Percentiles rank a stretch among this genome's conserved stretches.
phyloP scores from a whole-genome alignment of 2,888 invertebrate genomes.

The Dyspetes luteomarginatus region DNA sequence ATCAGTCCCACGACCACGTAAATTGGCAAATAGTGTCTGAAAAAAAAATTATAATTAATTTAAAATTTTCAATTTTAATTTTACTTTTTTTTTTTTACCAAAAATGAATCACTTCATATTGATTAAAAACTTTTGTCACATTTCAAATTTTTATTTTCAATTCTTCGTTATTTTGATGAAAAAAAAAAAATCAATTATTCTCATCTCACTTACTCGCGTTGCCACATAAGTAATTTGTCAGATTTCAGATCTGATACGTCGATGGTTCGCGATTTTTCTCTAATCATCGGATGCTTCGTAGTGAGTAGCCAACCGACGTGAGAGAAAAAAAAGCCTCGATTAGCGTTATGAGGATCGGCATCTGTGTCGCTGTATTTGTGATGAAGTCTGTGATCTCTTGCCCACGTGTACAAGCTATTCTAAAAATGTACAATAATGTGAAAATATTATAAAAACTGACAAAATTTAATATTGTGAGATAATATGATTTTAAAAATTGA shows the following conservation, averaged over 20 bases:
- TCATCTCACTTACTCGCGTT: constrained; percentile 90
- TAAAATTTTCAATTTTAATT: neutral
- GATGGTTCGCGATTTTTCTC: constrained; percentile 87
- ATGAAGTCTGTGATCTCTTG: constrained; percentile 92
- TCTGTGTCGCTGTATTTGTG: constrained; percentile 91
- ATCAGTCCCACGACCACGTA: constrained; percentile 86
- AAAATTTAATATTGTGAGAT: too few relatives aligned
- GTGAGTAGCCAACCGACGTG: constrained; percentile 94
- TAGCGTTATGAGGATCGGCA: constrained; percentile 92
- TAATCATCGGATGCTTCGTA: constrained; percentile 91
- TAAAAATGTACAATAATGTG: constrained; percentile 84
- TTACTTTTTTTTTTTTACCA: constrained; percentile 11
- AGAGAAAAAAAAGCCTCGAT: constrained; percentile 93
- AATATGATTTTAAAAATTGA: constrained; percentile 4
- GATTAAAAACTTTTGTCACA: too few relatives aligned
- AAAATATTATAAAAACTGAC: constrained; percentile 80
- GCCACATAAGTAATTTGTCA: constrained; percentile 90
- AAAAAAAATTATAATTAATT: constrained; percentile 74
- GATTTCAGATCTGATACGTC: constrained; percentile 91
- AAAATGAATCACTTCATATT: neutral
- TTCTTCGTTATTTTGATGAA: too few relatives aligned
- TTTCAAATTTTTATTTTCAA: too few relatives aligned
- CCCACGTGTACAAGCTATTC: constrained; percentile 91
- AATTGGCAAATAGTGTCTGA: constrained; percentile 87
- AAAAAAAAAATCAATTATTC: too few relatives aligned